These are phyloP conservation scores for Ecliptopera silaceata DNA, from an alignment of 2,888 invertebrate species.

Conservation along the genomic window DNA sequence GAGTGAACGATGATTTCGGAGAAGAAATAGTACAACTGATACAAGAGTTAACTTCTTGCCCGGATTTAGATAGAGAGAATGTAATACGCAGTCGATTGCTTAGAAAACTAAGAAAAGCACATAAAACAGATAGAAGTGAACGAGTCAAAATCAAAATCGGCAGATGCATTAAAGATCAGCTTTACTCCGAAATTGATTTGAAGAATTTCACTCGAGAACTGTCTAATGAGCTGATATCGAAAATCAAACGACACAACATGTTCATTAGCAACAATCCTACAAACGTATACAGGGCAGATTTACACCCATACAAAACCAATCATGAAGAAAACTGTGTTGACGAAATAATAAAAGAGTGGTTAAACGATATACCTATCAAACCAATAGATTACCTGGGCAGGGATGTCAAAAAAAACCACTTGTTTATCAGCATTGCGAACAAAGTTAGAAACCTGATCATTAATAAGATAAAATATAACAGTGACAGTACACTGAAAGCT, in stretches of 20 bases:
- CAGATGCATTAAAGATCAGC: conserved; percentile 21
- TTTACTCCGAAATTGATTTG: conserved; percentile 27
- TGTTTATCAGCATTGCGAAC: conserved; percentile 37
- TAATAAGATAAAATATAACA: conserved; percentile 35
- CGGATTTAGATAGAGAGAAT: conserved; percentile 33
- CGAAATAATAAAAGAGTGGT: conserved; percentile 49
- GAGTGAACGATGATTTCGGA: conserved; percentile 34
- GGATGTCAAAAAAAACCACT: conserved; percentile 36
- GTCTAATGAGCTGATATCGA: conserved; percentile 27
- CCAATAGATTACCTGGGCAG: conserved; percentile 34
- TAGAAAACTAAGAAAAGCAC: conserved; percentile 30
- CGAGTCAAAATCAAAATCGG: conserved; percentile 24
- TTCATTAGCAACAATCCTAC: conserved; percentile 13
- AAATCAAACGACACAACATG: conserved; percentile 29
- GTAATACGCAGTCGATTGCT: conserved; percentile 33
- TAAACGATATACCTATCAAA: conserved; percentile 45
- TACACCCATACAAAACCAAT: conserved; percentile 13
- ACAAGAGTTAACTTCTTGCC: conserved; percentile 38
- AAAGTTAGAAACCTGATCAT: conserved; percentile 41
- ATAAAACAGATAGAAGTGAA: conserved; percentile 23
- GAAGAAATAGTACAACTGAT: conserved; percentile 44
- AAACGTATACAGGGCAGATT: conserved; percentile 33
- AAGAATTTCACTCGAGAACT: conserved; percentile 27
- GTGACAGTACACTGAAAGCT: conserved; percentile 34
- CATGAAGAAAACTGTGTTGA: conserved; percentile 33